Percentiles rank a stretch among this genome's conserved stretches.
Evolutionary conservation across 2,888 invertebrate species (phyloP).

Genomic region (Thumatha senex): DNA sequence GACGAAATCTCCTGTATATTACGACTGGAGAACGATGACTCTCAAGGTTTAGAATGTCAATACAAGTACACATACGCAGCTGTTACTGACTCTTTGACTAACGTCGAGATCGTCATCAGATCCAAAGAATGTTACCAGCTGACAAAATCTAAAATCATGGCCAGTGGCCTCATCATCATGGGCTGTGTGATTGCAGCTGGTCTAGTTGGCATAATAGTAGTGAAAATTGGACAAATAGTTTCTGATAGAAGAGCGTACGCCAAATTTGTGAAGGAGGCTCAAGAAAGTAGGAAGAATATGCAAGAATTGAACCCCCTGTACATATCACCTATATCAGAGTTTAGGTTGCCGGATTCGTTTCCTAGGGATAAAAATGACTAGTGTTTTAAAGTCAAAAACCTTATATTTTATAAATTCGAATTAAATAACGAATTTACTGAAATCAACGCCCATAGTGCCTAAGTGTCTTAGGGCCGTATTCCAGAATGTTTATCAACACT

Average conservation of each 20-base stretch:
- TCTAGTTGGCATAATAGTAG: constrained; percentile 61
- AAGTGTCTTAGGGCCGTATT: no score
- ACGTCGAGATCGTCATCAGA: constrained; percentile 64
- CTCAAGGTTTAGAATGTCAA: constrained; percentile 61
- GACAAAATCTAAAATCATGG: constrained; percentile 63
- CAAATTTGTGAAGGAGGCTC: constrained; percentile 72
- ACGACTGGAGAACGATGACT: constrained; percentile 42
- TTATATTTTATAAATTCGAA: no score
- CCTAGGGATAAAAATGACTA: constrained; percentile 69
- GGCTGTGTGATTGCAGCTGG: constrained; percentile 74
- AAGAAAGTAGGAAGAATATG: constrained; percentile 64
- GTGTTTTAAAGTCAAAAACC: no score
- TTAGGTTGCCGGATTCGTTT: constrained; percentile 79
- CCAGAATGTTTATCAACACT: no score
- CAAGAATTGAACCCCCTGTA: constrained; percentile 85
- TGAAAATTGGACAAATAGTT: constrained; percentile 68
- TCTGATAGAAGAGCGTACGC: constrained; percentile 82
- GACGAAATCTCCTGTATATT: constrained; percentile 61
- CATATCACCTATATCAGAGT: constrained; percentile 83
- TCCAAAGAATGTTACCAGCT: constrained; percentile 63
- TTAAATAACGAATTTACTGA: no score
- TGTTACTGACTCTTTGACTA: constrained; percentile 48
- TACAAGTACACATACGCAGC: constrained; percentile 70
- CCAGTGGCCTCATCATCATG: constrained; percentile 64
- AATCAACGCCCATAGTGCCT: no score